Evolutionary conservation across 2,113 vertebrate genomes (phyloP).

Genomic region (Amphiprion percula): DNA sequence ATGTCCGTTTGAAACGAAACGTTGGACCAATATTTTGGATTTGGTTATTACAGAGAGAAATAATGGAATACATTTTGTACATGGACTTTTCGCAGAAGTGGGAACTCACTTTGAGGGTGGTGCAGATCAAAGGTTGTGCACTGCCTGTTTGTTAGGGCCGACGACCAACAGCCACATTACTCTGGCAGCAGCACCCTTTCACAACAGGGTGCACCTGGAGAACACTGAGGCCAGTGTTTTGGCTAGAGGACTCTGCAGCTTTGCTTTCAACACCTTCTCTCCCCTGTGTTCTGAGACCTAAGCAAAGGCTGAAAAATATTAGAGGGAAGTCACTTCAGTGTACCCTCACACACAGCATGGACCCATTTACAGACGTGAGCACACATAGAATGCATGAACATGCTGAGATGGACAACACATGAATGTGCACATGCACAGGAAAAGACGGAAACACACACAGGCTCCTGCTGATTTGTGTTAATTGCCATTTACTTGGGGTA

Average conservation of each 20-base stretch:
- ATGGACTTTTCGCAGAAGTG: slow-evolving; percentile 61
- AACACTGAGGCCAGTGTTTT: slow-evolving; percentile 74
- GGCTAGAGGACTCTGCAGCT: slow-evolving; percentile 57
- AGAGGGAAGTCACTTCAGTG: slow-evolving; percentile 15
- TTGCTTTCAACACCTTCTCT: slow-evolving; percentile 70
- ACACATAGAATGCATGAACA: neutral
- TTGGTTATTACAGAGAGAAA: slow-evolving; percentile 54
- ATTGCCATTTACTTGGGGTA: slow-evolving; percentile 62
- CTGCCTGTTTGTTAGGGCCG: slow-evolving; percentile 75
- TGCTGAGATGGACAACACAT: slow-evolving; percentile 1
- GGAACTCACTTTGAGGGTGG: slow-evolving; percentile 69
- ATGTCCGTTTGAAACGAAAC: slow-evolving; percentile 72
- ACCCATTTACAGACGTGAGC: neutral
- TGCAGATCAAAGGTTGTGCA: slow-evolving; percentile 72
- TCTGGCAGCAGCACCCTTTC: slow-evolving; percentile 55
- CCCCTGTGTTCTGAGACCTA: slow-evolving; percentile 13
- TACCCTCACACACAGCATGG: neutral
- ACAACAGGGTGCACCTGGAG: slow-evolving; percentile 78
- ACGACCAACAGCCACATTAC: slow-evolving; percentile 75
- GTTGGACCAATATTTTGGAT: slow-evolving; percentile 59
- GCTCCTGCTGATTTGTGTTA: slow-evolving; percentile 55
- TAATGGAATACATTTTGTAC: slow-evolving; percentile 66
- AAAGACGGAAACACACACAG: slow-evolving; percentile 20
- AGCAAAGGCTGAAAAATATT: slow-evolving; percentile 44
- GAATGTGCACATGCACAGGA: neutral